Conservation (phyloP, 2,797 vertebrate genomes). For the Arnoldichthys spilopterus region DNA sequence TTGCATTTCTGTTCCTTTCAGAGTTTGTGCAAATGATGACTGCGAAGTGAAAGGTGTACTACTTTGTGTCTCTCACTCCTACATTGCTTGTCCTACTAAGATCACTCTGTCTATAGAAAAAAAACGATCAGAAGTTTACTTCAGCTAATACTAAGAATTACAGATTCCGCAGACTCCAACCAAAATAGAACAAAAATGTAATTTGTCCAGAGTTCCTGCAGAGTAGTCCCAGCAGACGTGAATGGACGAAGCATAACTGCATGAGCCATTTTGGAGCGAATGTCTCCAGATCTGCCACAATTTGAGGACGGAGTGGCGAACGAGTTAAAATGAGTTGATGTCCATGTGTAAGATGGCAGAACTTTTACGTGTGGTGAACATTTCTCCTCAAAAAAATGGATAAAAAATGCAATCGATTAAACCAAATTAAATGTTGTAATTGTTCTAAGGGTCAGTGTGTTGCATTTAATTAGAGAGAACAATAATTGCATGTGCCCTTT, state of each 20-base stretch:
- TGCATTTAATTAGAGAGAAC: constrained; percentile 46
- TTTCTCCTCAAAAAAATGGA: constrained; percentile 56
- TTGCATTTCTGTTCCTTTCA: constrained; percentile 61
- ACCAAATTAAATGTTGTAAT: constrained; percentile 36
- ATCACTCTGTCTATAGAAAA: constrained; percentile 80
- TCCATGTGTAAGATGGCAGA: constrained; percentile 58
- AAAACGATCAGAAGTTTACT: constrained; percentile 61
- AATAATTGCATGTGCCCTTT: constrained; percentile 75
- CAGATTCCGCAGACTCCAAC: constrained; percentile 45
- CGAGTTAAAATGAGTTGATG: constrained; percentile 64
- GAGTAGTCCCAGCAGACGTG: constrained; percentile 75
- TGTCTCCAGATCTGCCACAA: constrained; percentile 63
- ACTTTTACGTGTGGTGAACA: constrained; percentile 57
- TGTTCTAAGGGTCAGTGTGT: constrained; percentile 42
- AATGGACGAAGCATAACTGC: constrained; percentile 77
- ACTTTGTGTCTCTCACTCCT: constrained; percentile 66
- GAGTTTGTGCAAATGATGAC: constrained; percentile 97
- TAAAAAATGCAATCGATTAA: constrained; percentile 39
- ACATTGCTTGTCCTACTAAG: constrained; percentile 81
- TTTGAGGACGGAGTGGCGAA: constrained; percentile 66
- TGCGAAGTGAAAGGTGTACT: constrained; percentile 83
- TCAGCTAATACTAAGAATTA: constrained; percentile 59
- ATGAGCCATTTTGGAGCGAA: constrained; percentile 65
- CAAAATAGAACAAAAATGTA: constrained; percentile 33
- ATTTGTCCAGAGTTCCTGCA: constrained; percentile 69